phyloP scores from a whole-genome alignment of 2,797 vertebrate genomes.

The Neosalanx taihuensis region DNA sequence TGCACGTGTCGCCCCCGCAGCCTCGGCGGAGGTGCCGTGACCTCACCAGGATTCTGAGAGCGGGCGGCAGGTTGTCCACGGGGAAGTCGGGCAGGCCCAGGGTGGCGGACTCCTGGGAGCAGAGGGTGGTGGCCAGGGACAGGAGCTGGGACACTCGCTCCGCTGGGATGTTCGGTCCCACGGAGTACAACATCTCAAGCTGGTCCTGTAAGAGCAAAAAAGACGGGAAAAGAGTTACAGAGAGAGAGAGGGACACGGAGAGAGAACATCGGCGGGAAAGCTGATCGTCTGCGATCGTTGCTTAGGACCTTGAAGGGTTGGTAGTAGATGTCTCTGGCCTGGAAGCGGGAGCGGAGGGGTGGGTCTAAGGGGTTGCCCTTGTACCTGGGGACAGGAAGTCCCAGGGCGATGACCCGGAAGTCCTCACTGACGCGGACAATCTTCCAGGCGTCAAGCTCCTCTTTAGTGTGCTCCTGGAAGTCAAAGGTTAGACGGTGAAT shows the following conservation, averaged over 20 bases:
- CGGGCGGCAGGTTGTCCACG: constrained; percentile 85
- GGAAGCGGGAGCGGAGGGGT: constrained; percentile 94
- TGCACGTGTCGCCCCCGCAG: no score
- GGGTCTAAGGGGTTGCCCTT: constrained; percentile 94
- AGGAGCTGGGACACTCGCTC: constrained; percentile 93
- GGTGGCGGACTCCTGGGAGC: constrained; percentile 90
- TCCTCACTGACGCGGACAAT: constrained; percentile 96
- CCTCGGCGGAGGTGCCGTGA: not conserved
- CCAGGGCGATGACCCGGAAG: constrained; percentile 95
- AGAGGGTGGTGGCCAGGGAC: constrained; percentile 90
- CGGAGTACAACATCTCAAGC: constrained; percentile 83
- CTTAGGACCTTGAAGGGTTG: constrained; percentile 88
- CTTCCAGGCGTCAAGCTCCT: constrained; percentile 89
- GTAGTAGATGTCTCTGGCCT: constrained; percentile 93
- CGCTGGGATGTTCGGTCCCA: constrained; percentile 82
- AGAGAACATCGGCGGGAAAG: no score
- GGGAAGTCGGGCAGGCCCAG: constrained; percentile 96
- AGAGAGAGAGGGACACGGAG: no score
- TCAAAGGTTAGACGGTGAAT: not conserved
- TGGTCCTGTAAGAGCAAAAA: constrained; percentile 78
- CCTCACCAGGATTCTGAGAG: constrained; percentile 86
- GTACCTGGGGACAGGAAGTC: constrained; percentile 93
- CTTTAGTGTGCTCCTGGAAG: constrained; percentile 86
- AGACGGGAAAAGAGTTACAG: not conserved
- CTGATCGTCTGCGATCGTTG: not conserved